These are phyloP conservation scores for Holacanthus passer DNA, from an alignment of 2,113 vertebrate species.

Conservation along the genomic window DNA sequence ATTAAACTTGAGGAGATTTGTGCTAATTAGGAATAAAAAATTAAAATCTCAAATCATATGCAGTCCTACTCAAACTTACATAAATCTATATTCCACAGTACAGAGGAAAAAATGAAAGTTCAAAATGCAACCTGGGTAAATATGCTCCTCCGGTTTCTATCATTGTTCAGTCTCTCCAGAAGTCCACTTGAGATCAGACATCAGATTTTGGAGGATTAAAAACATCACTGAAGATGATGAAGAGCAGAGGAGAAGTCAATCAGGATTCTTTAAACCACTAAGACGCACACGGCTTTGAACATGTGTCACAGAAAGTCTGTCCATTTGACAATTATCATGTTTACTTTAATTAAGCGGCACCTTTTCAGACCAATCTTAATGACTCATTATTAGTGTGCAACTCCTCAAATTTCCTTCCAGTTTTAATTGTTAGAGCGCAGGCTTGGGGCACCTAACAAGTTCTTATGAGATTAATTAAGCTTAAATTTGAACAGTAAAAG, in stretches of 20 bases:
- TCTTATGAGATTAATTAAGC: constrained; percentile 69
- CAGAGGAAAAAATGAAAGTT: background rate
- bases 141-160: background rate
- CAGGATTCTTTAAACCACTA: background rate
- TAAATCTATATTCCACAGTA: background rate
- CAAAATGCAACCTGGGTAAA: background rate
- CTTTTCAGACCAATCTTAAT: constrained; percentile 1
- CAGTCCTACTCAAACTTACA: too few species aligned
- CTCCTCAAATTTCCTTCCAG: constrained; percentile 9
- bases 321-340: background rate
- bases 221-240: background rate
- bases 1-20: too few species aligned
- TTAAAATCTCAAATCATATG: too few species aligned
- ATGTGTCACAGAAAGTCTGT: background rate
- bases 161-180: background rate
- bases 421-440: constrained; percentile 23
- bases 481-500: constrained; percentile 49
- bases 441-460: constrained; percentile 8
- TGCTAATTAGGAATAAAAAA: too few species aligned
- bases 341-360: constrained; percentile 13
- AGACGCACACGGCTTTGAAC: background rate
- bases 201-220: background rate
- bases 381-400: background rate
- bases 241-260: background rate
- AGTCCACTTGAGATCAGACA: background rate